Evolutionary conservation across 2,888 invertebrate genomes (phyloP).

Genomic region (Busseola fusca): DNA sequence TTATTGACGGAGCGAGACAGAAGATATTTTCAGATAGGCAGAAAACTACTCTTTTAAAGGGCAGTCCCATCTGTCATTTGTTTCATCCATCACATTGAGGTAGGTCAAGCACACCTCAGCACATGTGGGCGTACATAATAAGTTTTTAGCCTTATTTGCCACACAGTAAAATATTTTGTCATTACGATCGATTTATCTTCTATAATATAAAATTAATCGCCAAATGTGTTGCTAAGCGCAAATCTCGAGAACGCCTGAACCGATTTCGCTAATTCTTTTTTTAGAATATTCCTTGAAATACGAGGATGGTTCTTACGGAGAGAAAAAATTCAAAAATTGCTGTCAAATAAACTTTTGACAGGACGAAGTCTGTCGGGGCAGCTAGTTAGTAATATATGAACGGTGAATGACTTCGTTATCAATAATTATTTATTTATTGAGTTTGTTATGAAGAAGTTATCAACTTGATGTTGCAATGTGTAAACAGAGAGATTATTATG

Average conservation of each 20-base stretch:
- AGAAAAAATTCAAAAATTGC: too few relatives aligned
- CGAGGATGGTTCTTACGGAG: too few relatives aligned
- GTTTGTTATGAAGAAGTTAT: conserved; percentile 21
- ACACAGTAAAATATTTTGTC: conserved; percentile 21
- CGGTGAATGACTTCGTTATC: conserved; percentile 45
- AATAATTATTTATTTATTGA: conserved; percentile 12
- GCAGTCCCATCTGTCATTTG: conserved; percentile 28
- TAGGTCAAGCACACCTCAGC: conserved; percentile 68
- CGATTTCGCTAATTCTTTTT: too few relatives aligned
- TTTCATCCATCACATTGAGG: conserved; percentile 63
- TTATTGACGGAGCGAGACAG: not conserved
- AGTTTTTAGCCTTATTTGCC: conserved; percentile 43
- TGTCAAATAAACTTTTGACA: too few relatives aligned
- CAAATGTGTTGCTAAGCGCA: too few relatives aligned
- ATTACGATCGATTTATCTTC: conserved; percentile 22
- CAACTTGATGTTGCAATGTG: not conserved
- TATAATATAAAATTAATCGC: too few relatives aligned
- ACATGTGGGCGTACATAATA: conserved; percentile 44
- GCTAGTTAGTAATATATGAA: conserved; percentile 30
- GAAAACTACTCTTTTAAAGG: conserved; percentile 8
- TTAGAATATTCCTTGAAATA: too few relatives aligned
- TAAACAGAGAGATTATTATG: conserved; percentile 23
- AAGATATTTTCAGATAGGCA: conserved; percentile 8
- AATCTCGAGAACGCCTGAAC: too few relatives aligned
- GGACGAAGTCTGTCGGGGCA: too few relatives aligned